These are phyloP conservation scores for Semicossyphus pulcher DNA, from an alignment of 2,113 vertebrate genomes.

Conservation along the genomic window DNA sequence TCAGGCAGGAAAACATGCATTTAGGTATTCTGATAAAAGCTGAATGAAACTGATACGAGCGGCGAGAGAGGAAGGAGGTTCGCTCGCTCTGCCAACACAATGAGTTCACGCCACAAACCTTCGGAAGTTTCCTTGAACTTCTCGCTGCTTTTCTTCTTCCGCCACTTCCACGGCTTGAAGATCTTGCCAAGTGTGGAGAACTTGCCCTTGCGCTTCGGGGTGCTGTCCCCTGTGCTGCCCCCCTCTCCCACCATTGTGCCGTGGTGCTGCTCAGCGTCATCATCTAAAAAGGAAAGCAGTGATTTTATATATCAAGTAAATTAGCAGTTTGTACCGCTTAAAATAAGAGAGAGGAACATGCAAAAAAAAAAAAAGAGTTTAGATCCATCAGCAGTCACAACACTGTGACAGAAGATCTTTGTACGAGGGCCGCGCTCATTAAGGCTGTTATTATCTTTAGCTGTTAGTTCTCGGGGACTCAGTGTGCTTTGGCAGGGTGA, in stretches of 20 bases:
- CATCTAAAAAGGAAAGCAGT: slow-evolving; percentile 70
- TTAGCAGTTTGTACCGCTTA: neutral
- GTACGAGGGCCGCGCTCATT: slow-evolving; percentile 34
- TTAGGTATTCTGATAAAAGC: slow-evolving; percentile 44
- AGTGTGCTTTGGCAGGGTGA: slow-evolving; percentile 73
- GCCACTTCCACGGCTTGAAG: slow-evolving; percentile 99
- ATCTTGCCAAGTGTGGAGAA: slow-evolving; percentile 96
- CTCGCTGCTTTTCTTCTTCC: slow-evolving; percentile 99
- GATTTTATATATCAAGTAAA: neutral
- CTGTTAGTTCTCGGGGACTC: slow-evolving; percentile 61
- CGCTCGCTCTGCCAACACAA: slow-evolving; percentile 17
- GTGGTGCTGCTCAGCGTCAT: slow-evolving; percentile 88
- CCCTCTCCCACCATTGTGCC: slow-evolving; percentile 86
- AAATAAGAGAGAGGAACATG: neutral
- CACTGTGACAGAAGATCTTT: neutral
- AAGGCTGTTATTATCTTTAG: slow-evolving; percentile 71
- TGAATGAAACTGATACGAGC: slow-evolving; percentile 33
- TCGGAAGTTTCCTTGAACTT: slow-evolving; percentile 97
- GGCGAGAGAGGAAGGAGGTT: neutral
- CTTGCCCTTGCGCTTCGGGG: slow-evolving; percentile 96
- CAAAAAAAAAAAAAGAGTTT: too few species aligned
- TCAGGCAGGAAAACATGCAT: slow-evolving; percentile 7
- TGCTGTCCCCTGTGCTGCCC: slow-evolving; percentile 87
- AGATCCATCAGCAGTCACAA: neutral
- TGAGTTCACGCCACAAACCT: slow-evolving; percentile 86